These are phyloP conservation scores for Schizotus pectinicornis DNA, from an alignment of 2,888 invertebrate species.

Conservation along the genomic window DNA sequence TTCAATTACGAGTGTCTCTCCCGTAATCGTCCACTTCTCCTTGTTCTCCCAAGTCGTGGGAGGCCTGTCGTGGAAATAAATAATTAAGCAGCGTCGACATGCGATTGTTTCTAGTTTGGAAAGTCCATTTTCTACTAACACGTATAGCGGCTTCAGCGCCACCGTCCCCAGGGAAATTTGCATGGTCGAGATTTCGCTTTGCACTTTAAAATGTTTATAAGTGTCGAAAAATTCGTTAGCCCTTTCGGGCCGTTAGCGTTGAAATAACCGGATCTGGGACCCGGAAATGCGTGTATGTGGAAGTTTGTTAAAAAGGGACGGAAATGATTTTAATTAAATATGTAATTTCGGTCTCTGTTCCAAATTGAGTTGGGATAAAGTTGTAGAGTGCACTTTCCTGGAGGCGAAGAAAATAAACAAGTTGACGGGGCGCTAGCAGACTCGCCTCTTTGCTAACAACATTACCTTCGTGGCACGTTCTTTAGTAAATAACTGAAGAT, in stretches of 20 bases:
- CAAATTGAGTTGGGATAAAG: conserved; percentile 4
- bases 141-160: conserved; percentile 33
- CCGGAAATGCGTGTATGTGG: conserved; percentile 4
- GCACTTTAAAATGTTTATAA: conserved; percentile 42
- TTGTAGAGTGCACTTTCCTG: background rate
- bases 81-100: conserved; percentile 36
- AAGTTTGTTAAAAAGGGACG: background rate
- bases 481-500: no score
- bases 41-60: conserved; percentile 14
- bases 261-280: background rate
- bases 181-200: conserved; percentile 40
- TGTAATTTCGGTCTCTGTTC: conserved; percentile 7
- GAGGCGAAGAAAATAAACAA: conserved; percentile 2
- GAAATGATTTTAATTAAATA: conserved; percentile 13
- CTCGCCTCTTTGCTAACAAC: conserved; percentile 9
- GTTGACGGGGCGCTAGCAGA: background rate
- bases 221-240: conserved; percentile 31
- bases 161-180: conserved; percentile 40
- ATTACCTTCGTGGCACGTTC: no score
- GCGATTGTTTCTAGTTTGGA: conserved; percentile 41
- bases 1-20: conserved; percentile 13
- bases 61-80: conserved; percentile 31
- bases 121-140: conserved; percentile 42
- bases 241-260: no score
- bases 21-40: conserved; percentile 2